A percentile compares a stretch with the other conserved stretches of the same genome.
phyloP scores from a whole-genome alignment of 2,113 vertebrate species.

The Phalacrocorax aristotelis region DNA sequence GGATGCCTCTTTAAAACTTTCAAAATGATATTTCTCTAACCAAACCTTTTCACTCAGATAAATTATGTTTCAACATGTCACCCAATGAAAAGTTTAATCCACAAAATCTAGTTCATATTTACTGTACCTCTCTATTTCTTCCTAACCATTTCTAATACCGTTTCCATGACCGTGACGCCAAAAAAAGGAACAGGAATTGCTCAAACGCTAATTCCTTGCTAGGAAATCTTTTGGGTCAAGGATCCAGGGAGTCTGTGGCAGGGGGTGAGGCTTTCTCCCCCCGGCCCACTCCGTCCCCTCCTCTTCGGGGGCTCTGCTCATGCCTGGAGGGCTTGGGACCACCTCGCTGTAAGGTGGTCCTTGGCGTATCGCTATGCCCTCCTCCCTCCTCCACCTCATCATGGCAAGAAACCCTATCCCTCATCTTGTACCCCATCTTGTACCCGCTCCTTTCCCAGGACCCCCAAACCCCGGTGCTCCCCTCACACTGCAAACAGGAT shows the following conservation, averaged over 20 bases:
- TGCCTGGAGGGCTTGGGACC: not conserved
- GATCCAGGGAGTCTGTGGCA: not conserved
- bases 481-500: not conserved
- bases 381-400: not conserved
- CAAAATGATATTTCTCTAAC: not conserved
- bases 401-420: not conserved
- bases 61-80: not conserved
- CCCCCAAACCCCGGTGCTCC: not conserved
- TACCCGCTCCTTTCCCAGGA: accelerated
- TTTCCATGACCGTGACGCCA: not conserved
- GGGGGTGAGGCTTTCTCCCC: not conserved
- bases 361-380: not conserved
- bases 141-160: not conserved
- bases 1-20: slow-evolving; percentile 2
- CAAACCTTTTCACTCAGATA: slow-evolving; percentile 17
- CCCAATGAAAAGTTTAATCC: not conserved
- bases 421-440: not conserved
- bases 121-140: not conserved
- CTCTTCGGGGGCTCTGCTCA: not conserved
- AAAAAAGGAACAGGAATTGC: not conserved
- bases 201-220: not conserved
- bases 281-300: not conserved
- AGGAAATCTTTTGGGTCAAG: not conserved
- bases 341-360: not conserved
- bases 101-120: not conserved